A percentile compares a stretch with the other conserved stretches of the same genome.
Evolutionary conservation across 2,888 invertebrate species (phyloP).

Genomic region (Leptura quadrifasciata): DNA sequence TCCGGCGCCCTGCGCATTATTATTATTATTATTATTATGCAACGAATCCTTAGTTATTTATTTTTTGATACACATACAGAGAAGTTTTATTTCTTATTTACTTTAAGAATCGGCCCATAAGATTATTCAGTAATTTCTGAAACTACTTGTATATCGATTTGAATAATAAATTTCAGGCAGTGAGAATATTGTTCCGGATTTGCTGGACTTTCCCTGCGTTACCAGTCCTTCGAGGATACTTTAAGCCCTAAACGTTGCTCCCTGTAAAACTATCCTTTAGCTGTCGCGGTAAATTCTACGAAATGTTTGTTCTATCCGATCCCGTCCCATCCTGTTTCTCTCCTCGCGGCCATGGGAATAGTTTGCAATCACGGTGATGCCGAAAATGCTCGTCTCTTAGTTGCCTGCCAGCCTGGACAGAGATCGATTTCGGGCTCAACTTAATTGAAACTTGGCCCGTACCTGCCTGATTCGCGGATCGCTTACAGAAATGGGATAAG

Average conservation of each 20-base stretch:
- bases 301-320: constrained; percentile 43
- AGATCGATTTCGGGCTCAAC: constrained; percentile 43
- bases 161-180: neutral
- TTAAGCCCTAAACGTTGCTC: neutral
- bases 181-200: neutral
- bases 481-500: constrained; percentile 40
- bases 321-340: constrained; percentile 34
- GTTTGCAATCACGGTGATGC: constrained; percentile 43
- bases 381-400: constrained; percentile 19
- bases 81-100: too few species aligned
- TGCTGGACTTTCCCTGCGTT: neutral
- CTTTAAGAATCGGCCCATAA: too few species aligned
- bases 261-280: constrained; percentile 14
- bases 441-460: constrained; percentile 46
- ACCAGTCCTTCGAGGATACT: neutral
- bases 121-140: too few species aligned
- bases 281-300: constrained; percentile 44
- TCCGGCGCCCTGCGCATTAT: too few species aligned
- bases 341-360: constrained; percentile 45
- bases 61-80: too few species aligned
- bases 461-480: constrained; percentile 43
- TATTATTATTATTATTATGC: too few species aligned
- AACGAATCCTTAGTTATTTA: too few species aligned
- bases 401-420: constrained; percentile 29
- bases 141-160: too few species aligned